phyloP scores from a whole-genome alignment of 1,140 invertebrate genomes.

The Acyrthosiphon pisum region DNA sequence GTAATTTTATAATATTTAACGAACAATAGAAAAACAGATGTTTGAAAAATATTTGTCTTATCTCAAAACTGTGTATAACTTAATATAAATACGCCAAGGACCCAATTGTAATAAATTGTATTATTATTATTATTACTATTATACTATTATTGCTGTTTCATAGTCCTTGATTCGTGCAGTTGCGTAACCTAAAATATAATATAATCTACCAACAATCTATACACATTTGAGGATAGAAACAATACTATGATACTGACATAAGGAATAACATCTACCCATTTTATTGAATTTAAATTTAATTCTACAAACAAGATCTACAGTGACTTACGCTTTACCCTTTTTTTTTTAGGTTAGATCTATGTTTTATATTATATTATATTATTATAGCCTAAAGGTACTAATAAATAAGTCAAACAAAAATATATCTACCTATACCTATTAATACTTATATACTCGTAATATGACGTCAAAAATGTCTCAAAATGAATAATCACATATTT shows the following conservation, averaged over 20 bases:
- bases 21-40: conserved; percentile 11
- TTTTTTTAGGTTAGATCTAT: not conserved
- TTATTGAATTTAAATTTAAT: not conserved
- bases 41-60: not conserved
- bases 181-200: not conserved
- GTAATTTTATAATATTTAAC: not conserved
- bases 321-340: not conserved
- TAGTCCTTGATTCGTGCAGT: not conserved
- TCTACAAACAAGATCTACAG: not conserved
- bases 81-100: not conserved
- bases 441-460: not conserved
- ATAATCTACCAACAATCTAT: not conserved
- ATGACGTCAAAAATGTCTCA: not conserved
- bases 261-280: not conserved
- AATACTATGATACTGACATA: not conserved
- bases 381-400: not conserved
- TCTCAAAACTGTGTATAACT: not conserved
- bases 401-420: not conserved
- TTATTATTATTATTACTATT: not conserved
- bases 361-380: no score
- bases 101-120: not conserved
- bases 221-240: not conserved
- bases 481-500: not conserved
- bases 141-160: no score
- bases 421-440: not conserved